Conservation (phyloP, 2,888 invertebrate species). For the Spodoptera littoralis region DNA sequence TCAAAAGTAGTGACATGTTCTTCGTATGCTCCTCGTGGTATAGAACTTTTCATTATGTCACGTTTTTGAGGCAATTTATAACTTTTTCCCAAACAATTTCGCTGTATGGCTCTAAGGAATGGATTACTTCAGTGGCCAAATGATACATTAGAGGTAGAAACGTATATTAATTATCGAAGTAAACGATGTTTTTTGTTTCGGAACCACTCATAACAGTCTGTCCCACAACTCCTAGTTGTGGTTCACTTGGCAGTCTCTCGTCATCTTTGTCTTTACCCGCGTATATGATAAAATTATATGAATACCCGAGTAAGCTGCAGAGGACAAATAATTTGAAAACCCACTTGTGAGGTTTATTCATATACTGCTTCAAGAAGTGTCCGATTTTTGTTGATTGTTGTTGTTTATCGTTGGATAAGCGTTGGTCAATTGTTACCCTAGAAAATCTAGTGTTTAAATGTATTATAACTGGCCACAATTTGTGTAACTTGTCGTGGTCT, state of each 20-base stretch:
- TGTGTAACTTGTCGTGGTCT: constrained; percentile 20
- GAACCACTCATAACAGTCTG: constrained; percentile 21
- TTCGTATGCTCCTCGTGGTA: constrained; percentile 14
- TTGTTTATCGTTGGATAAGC: constrained; percentile 8
- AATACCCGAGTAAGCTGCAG: constrained; percentile 7
- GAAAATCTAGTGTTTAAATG: constrained; percentile 9
- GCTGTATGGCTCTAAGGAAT: constrained; percentile 20
- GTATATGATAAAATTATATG: constrained; percentile 12
- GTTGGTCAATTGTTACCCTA: constrained; percentile 19
- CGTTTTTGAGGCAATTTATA: constrained; percentile 8
- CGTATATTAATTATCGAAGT: constrained; percentile 21
- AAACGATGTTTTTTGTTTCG: constrained; percentile 19
- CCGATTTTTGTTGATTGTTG: constrained; percentile 3
- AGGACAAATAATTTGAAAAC: constrained; percentile 12
- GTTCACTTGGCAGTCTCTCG: constrained; percentile 19
- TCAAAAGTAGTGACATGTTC: constrained; percentile 15
- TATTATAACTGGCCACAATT: constrained; percentile 21
- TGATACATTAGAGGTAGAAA: constrained; percentile 22
- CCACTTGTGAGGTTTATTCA: constrained; percentile 11
- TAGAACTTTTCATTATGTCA: constrained; percentile 2
- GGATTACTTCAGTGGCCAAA: constrained; percentile 16
- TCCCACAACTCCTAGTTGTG: constrained; percentile 24
- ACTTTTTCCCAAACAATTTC: constrained; percentile 15
- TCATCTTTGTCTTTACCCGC: constrained; percentile 5
- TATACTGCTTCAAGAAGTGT: constrained; percentile 10